A percentile compares a stretch with the other conserved stretches of the same genome.
Evolutionary conservation across 2,888 invertebrate genomes (phyloP).

Genomic region (Junonia oenone): DNA sequence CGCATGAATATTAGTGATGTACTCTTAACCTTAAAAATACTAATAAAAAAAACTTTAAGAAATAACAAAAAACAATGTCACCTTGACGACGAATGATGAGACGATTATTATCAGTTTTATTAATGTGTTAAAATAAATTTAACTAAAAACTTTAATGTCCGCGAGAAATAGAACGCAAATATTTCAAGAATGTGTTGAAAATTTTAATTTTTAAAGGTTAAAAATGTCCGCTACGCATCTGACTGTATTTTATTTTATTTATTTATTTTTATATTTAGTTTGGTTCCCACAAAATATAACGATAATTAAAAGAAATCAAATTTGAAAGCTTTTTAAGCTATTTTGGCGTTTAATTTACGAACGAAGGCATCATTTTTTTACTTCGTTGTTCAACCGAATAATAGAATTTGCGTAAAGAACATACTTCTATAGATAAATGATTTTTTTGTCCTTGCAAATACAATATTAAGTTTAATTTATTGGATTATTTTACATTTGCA

Average conservation of each 20-base stretch:
- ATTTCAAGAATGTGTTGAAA: not conserved
- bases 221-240: not conserved
- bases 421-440: too few relatives aligned
- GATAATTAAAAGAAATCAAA: too few relatives aligned
- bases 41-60: not conserved
- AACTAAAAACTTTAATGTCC: not conserved
- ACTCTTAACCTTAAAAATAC: slow-evolving; percentile 16
- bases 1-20: slow-evolving; percentile 4
- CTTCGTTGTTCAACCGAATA: too few relatives aligned
- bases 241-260: too few relatives aligned
- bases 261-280: too few relatives aligned
- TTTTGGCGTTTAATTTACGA: not conserved
- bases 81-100: slow-evolving; percentile 8
- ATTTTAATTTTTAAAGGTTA: not conserved
- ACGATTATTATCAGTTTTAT: slow-evolving; percentile 1
- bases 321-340: too few relatives aligned
- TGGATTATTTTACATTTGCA: too few relatives aligned
- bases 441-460: too few relatives aligned
- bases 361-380: too few relatives aligned
- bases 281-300: too few relatives aligned
- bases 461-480: too few relatives aligned
- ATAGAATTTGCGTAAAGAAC: too few relatives aligned
- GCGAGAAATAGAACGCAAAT: not conserved
- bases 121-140: not conserved
- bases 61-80: slow-evolving; percentile 5